These are phyloP conservation scores for Rhabdomys pumilio DNA, from an alignment of 2,797 vertebrate species.

Conservation along the genomic window DNA sequence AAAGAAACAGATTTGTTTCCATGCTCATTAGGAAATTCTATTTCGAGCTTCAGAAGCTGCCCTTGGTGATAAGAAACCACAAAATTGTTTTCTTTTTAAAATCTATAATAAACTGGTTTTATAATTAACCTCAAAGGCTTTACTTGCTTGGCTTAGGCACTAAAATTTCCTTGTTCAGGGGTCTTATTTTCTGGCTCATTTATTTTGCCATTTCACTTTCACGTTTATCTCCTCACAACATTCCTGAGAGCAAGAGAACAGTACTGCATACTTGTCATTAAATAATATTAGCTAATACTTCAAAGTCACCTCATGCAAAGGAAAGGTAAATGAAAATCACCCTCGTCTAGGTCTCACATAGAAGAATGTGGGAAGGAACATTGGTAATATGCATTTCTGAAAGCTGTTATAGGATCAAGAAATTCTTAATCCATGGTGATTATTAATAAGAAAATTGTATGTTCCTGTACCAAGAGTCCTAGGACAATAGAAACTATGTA, in stretches of 20 bases:
- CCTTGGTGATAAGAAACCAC: slow-evolving; percentile 74
- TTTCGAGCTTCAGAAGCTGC: slow-evolving; percentile 75
- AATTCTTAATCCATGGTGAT: slow-evolving; percentile 21
- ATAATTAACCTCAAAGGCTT: slow-evolving; percentile 74
- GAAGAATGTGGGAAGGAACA: not conserved
- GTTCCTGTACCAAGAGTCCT: not conserved
- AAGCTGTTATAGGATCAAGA: slow-evolving; percentile 50
- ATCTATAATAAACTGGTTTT: slow-evolving; percentile 78
- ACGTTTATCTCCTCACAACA: slow-evolving; percentile 79
- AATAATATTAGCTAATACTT: slow-evolving; percentile 79
- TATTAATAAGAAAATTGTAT: slow-evolving; percentile 49
- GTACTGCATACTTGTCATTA: slow-evolving; percentile 77
- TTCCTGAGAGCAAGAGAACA: slow-evolving; percentile 66
- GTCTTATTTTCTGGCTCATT: slow-evolving; percentile 79
- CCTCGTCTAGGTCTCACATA: not conserved
- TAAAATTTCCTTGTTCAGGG: slow-evolving; percentile 77
- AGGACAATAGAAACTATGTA: not conserved
- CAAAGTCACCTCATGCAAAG: slow-evolving; percentile 67
- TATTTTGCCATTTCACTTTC: slow-evolving; percentile 76
- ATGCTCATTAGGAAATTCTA: slow-evolving; percentile 79
- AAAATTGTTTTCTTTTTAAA: slow-evolving; percentile 75
- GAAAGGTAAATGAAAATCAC: slow-evolving; percentile 49
- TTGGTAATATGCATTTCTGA: slow-evolving; percentile 13
- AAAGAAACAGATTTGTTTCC: slow-evolving; percentile 67
- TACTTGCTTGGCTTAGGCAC: slow-evolving; percentile 42